Conservation (phyloP, 2,113 vertebrate species). For the Micromys minutus region DNA sequence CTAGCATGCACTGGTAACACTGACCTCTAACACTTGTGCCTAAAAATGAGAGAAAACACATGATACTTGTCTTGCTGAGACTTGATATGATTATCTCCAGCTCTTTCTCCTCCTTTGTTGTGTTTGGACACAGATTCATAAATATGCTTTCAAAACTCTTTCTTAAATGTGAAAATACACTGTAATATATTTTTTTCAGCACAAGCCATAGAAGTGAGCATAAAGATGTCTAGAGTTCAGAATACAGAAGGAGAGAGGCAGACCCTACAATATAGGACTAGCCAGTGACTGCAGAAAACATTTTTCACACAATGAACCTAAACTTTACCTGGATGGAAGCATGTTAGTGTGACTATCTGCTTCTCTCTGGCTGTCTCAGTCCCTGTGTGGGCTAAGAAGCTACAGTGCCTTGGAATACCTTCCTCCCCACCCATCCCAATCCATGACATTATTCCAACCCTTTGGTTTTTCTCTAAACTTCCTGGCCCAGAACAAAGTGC, state of each 20-base stretch:
- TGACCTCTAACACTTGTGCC: not conserved
- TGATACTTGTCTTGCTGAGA: not conserved
- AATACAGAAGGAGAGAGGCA: not conserved
- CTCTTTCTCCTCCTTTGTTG: not conserved
- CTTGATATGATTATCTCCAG: not conserved
- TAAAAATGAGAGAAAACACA: not conserved
- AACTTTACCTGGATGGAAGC: not conserved
- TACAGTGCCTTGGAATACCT: not conserved
- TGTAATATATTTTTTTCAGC: not conserved
- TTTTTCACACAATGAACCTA: not conserved
- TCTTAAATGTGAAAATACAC: not conserved
- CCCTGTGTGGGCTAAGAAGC: not conserved
- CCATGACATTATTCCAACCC: constrained; percentile 29
- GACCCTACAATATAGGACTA: not conserved
- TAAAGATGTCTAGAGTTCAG: not conserved
- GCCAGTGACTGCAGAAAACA: not conserved
- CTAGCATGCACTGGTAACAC: not conserved
- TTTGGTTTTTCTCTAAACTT: constrained; percentile 66
- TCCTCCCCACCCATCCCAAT: not conserved
- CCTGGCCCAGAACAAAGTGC: constrained; percentile 65
- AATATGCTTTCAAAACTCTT: not conserved
- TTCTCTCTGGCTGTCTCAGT: not conserved
- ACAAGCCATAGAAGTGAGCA: not conserved
- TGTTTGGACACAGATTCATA: not conserved
- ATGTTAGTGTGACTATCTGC: not conserved